Base-by-base conservation (phyloP, 2,888 invertebrate species). In the Neoaliturus tenellus region DNA sequence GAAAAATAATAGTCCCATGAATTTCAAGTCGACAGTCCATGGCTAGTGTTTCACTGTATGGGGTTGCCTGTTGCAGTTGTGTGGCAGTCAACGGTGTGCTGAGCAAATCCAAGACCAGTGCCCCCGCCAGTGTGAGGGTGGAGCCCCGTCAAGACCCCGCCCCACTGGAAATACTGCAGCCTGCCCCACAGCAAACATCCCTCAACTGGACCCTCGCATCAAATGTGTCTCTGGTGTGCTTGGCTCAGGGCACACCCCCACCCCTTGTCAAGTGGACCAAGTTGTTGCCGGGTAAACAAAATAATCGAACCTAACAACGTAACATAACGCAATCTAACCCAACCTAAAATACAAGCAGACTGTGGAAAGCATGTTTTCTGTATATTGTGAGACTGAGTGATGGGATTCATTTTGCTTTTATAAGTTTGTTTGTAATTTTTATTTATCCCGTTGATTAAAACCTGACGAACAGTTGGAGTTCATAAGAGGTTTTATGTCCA, bases 221-320 rank as follows among this genome's bases (percentile, higher is more conserved):
- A 62, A 90, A 90, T 71, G 90, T 93, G 39, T 90, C 91, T 25
- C 90, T 95, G 84, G 92, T 93, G 75, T 95, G 95, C 88, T 92
- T 93, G 25, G 92, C 93, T 10, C 90, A 90, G n/a, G 94, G 94
- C 23, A 91, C 91, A 90, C 94, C 94, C n/a, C 91, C 90, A 86
- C 93, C 93, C 82, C 90, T 90, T 89, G 92, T 94, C 86, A 88
- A 90, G 86, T 92, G 92, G 92, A 88, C 89, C 85, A 89, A 90
- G 86, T 88, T 78, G 39, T 84, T 85, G 55, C 80, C 83, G 80
- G 86, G 91, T 90, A 87, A 31, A n/a, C n/a, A n/a, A n/a, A n/a
- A n/a, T n/a, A n/a, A n/a, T n/a, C n/a, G n/a, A n/a, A n/a, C n/a
- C n/a, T n/a, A n/a, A n/a, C n/a, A n/a, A n/a, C n/a, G n/a, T n/a